Base-by-base conservation (phyloP, 1,140 invertebrate genomes). In the Drosophila repleta region DNA sequence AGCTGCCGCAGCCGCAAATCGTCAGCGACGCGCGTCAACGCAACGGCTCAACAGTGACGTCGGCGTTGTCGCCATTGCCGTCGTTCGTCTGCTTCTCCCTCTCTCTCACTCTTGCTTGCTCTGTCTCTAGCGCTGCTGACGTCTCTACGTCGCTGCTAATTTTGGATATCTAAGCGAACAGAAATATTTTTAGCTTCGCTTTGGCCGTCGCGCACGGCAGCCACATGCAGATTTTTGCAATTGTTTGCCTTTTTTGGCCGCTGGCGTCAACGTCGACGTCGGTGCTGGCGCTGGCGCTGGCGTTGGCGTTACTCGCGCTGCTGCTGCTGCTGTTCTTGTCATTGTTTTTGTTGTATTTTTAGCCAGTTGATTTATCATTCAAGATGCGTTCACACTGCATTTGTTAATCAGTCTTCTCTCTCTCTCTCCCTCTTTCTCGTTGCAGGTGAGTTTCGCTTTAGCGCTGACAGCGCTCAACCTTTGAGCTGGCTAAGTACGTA, bases 211-310 rank as follows among this genome's bases (percentile, higher is more conserved):
- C 48, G 2, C 46, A 58, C 72, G 68, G 49, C 55, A 74, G 67
- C 60, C 69, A 76, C 79, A 88, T 87, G 82, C 82, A 87, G 83
- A 87, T 88, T 82, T 87, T 87, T 87, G 79, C 82, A 87, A 88
- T 88, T 88, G 82, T 82, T 87, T 79, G 82, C 82, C 82, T 79
- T 87, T 88, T 87, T 87, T 88, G 82, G 78, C 74, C 37, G 79
- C 83, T 53, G 10, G 35, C 70, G 57, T 72, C 46, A 53, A 57
- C 68, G 68, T 21, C 32, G 17, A n/a, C 58, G 46, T 7, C 49
- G 53, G 46, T 62, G 74, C 60, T 7, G 10, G 13, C 21, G 55
- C 4, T 45, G 26, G 13, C 71, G 66, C 58, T 75, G 29, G 66
- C 78, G 58, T 64, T 74, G 70, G 41, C 64, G 32, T 61, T 51